Conservation (phyloP, 2,113 vertebrate species). For the Cololabis saira region DNA sequence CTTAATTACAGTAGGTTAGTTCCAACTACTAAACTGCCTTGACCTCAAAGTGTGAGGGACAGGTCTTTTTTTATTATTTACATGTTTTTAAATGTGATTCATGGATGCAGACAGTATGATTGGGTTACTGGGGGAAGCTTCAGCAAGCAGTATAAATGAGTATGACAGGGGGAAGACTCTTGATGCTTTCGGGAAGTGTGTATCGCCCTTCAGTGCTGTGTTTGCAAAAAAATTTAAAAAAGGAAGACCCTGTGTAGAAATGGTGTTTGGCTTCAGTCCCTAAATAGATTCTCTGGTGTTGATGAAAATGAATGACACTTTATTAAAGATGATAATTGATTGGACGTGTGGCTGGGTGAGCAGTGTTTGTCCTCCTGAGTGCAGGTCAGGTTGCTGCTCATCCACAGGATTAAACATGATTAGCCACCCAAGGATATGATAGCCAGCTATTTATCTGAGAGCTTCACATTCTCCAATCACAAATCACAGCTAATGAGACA, state of each 20-base stretch:
- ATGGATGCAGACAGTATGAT: constrained; percentile 34
- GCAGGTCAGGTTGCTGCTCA: constrained; percentile 32
- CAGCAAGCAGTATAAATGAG: constrained; percentile 30
- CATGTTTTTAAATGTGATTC: constrained; percentile 42
- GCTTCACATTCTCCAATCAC: constrained; percentile 54
- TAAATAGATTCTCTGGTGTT: constrained; percentile 19
- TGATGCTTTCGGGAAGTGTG: constrained; percentile 14
- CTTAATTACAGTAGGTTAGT: no score
- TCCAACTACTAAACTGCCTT: no score
- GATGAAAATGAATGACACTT: constrained; percentile 32
- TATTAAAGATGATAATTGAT: constrained; percentile 52
- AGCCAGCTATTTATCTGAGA: constrained; percentile 46
- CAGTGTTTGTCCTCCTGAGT: constrained; percentile 31
- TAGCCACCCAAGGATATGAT: constrained; percentile 42
- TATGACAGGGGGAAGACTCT: neutral
- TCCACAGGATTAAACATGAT: constrained; percentile 50
- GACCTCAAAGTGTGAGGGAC: neutral
- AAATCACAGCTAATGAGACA: constrained; percentile 72
- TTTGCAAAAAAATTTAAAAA: constrained; percentile 47
- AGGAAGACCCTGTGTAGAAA: neutral
- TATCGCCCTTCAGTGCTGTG: constrained; percentile 26
- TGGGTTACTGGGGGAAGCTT: constrained; percentile 42
- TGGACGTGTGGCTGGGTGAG: constrained; percentile 27
- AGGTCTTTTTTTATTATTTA: neutral
- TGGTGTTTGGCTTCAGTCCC: constrained; percentile 25